phyloP scores from a whole-genome alignment of 2,888 invertebrate genomes.

The Heteromyza rotundicornis region DNA sequence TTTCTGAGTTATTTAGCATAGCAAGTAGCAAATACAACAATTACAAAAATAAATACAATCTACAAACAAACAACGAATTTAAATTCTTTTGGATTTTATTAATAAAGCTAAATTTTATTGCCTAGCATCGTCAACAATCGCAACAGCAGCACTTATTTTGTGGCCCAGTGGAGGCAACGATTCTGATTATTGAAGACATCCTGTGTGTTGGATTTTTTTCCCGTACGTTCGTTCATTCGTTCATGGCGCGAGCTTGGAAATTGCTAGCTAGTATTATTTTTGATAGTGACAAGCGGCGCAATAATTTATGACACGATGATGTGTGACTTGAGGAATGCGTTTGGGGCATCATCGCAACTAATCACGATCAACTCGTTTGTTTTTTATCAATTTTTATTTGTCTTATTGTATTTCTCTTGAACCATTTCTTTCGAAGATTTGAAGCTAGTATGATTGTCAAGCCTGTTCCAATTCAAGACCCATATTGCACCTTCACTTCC shows the following conservation, averaged over 20 bases:
- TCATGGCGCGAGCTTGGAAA: no score
- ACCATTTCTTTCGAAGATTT: no score
- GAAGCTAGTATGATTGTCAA: no score
- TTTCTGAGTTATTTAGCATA: no score
- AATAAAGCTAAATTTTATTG: constrained; percentile 18
- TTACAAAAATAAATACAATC: background rate
- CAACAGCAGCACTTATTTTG: constrained; percentile 1
- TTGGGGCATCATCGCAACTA: no score
- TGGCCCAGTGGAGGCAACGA: constrained; percentile 23
- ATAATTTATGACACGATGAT: constrained; percentile 27
- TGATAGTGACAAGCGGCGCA: constrained; percentile 14
- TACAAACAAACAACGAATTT: background rate
- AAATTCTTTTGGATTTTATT: constrained; percentile 8
- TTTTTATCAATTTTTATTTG: no score
- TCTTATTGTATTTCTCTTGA: no score
- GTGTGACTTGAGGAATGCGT: constrained; percentile 24
- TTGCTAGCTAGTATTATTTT: constrained; percentile 16
- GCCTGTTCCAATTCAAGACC: no score
- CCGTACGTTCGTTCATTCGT: no score
- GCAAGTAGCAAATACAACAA: background rate
- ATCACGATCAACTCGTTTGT: no score
- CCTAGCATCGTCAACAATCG: background rate
- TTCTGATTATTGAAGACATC: constrained; percentile 39
- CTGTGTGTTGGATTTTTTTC: constrained; percentile 19
- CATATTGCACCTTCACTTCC: no score